Conservation (phyloP, 2,797 vertebrate species). For the Nannoperca obscura region DNA sequence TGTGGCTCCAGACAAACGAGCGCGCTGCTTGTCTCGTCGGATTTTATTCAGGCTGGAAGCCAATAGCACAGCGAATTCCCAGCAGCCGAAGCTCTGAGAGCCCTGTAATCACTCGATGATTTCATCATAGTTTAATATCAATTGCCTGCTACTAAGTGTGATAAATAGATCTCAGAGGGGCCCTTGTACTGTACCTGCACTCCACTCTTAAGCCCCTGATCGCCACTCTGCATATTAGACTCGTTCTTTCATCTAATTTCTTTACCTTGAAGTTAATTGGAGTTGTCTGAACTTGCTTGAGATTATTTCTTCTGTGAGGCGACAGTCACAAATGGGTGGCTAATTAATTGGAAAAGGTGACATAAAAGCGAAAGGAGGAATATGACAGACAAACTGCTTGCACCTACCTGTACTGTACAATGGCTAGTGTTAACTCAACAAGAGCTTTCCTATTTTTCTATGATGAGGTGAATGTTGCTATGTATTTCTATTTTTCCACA, state of each 20-base stretch:
- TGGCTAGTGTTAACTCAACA: slow-evolving; percentile 49
- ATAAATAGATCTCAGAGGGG: slow-evolving; percentile 47
- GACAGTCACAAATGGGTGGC: slow-evolving; percentile 31
- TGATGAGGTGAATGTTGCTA: slow-evolving; percentile 64
- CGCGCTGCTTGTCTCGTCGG: slow-evolving; percentile 23
- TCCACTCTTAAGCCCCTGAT: slow-evolving; percentile 35
- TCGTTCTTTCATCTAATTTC: slow-evolving; percentile 34
- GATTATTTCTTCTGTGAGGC: slow-evolving; percentile 13
- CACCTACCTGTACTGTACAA: slow-evolving; percentile 65
- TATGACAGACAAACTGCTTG: slow-evolving; percentile 38
- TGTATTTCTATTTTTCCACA: slow-evolving; percentile 68
- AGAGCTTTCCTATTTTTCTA: slow-evolving; percentile 79
- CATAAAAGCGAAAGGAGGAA: slow-evolving; percentile 21
- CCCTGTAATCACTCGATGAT: slow-evolving; percentile 40
- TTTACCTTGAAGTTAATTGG: slow-evolving; percentile 41
- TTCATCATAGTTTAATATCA: slow-evolving; percentile 48
- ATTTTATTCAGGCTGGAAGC: slow-evolving; percentile 42
- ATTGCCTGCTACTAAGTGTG: slow-evolving; percentile 49
- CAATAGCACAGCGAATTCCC: slow-evolving; percentile 56
- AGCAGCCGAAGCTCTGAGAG: slow-evolving; percentile 60
- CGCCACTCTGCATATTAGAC: slow-evolving; percentile 34
- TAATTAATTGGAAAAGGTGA: slow-evolving; percentile 38
- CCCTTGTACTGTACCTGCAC: slow-evolving; percentile 58
- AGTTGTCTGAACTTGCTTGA: slow-evolving; percentile 20
- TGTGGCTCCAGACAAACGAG: slow-evolving; percentile 47